A percentile compares a stretch with the other conserved stretches of the same genome.
Conservation (phyloP, 2,888 invertebrate species). For the Cataglyphis cursor region DNA sequence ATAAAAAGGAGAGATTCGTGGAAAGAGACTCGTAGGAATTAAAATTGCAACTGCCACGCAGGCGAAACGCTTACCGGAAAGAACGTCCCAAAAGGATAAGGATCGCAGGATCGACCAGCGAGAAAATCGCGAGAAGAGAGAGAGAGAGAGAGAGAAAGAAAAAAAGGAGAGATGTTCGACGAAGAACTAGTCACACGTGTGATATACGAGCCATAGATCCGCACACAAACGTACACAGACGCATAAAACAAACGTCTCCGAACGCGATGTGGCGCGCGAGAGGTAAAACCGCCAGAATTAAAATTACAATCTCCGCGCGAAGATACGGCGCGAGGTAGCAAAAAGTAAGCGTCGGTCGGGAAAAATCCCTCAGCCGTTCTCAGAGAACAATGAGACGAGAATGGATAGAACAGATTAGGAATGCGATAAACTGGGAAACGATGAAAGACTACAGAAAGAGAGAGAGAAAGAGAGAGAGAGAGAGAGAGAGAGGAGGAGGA, state of each 20-base stretch:
- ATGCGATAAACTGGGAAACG: slow-evolving; percentile 55
- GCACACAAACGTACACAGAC: background rate
- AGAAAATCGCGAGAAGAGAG: background rate
- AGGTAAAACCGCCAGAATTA: slow-evolving; percentile 41
- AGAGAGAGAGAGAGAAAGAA: background rate
- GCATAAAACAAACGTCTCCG: background rate
- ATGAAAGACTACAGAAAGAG: slow-evolving; percentile 15
- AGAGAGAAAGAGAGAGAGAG: background rate
- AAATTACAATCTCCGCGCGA: slow-evolving; percentile 47
- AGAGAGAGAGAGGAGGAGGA: background rate
- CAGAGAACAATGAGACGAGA: slow-evolving; percentile 28
- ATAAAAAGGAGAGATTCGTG: background rate
- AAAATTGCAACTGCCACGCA: slow-evolving; percentile 22
- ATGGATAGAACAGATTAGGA: slow-evolving; percentile 44
- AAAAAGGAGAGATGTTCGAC: slow-evolving; percentile 16
- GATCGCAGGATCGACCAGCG: background rate
- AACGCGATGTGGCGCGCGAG: slow-evolving; percentile 1
- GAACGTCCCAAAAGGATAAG: slow-evolving; percentile 11
- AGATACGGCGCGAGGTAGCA: slow-evolving; percentile 28
- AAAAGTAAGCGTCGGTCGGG: slow-evolving; percentile 39
- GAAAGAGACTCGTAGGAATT: slow-evolving; percentile 28
- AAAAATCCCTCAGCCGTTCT: slow-evolving; percentile 19
- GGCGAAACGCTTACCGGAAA: background rate
- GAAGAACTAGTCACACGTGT: slow-evolving; percentile 13
- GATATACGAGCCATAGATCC: slow-evolving; percentile 21